Percentiles rank a stretch among this genome's conserved stretches.
phyloP scores from a whole-genome alignment of 2,888 invertebrate genomes.

The Torymus texanus region DNA sequence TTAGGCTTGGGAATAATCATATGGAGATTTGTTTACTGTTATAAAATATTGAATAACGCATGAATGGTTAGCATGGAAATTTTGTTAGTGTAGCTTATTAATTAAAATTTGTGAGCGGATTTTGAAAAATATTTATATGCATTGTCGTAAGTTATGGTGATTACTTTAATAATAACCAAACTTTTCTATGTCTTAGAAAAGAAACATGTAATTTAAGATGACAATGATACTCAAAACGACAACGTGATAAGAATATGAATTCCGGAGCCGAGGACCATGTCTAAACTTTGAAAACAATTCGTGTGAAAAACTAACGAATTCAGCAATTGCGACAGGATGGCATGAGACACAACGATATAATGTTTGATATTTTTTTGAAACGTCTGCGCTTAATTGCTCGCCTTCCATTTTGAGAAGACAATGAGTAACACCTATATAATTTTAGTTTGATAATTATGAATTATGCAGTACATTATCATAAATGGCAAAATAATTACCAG shows the following conservation, averaged over 20 bases:
- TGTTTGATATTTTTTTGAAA: constrained; percentile 18
- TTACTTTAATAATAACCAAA: constrained; percentile 3
- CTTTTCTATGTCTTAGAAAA: background rate
- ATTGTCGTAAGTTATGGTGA: no score
- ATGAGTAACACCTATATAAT: constrained; percentile 18
- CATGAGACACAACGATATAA: constrained; percentile 1
- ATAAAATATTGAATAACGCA: no score
- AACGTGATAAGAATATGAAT: constrained; percentile 2
- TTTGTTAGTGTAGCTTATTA: no score
- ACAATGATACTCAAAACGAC: constrained; percentile 41
- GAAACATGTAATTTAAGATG: constrained; percentile 33
- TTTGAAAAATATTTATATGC: no score
- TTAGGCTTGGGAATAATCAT: no score
- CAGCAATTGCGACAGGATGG: background rate
- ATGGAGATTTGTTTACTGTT: no score
- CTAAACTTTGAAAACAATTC: constrained; percentile 33
- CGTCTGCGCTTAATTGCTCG: background rate
- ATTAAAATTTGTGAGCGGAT: no score
- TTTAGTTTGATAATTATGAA: constrained; percentile 27
- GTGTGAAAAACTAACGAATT: constrained; percentile 49
- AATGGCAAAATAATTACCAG: constrained; percentile 22
- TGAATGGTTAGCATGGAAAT: no score
- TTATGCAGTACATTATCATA: constrained; percentile 29
- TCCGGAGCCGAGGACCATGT: constrained; percentile 1
- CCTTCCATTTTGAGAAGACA: background rate